Evolutionary conservation across 37 sponge, comb jelly and placozoan genomes (phyloP), one percentile per base, ranked within the genome.

Genomic region (Cliona cf. orientalis): DNA sequence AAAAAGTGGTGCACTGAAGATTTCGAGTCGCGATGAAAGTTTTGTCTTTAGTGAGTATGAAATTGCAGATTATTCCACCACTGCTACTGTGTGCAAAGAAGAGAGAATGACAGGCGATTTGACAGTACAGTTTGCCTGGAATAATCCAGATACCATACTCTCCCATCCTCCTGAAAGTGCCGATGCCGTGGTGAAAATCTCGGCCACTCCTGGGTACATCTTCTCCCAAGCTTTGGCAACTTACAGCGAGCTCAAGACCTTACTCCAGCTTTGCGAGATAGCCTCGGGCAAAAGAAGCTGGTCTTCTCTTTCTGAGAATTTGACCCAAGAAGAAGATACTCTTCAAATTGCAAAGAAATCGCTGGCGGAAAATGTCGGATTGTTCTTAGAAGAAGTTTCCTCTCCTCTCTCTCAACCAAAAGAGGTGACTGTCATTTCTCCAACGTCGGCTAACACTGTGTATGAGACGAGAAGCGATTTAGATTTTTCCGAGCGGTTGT

Each of bases 401-500:
- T 45, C 21, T 5, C 80, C 58, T 9, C 43, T 84, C 9, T n/a
- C 71, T 0, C 56, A 34, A 0, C 42, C 80, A n/a, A 42, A 21
- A 14, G 84, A 90, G 28, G 68, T 44, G 11, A 60, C 81, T 17
- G 70, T 88, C 14, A 46, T 82, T 1, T 88, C 89, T 42, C 89
- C 89, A n/a, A 58, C 78, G 0, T 31, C 66, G 14, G 61, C 25
- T 2, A 74, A 46, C 39, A 58, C 44, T 9, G 26, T 67, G 0
- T 90, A 43, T 29, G 79, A 79, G 36, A 38, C 75, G 12, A 32
- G 90, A 11, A 45, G 57, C 31, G 74, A 90, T 40, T 40, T 90
- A 0, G 90, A 90, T 33, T 90, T 90, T 80, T 38, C 66, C 11
- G 90, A 80, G 43, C 78, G 58, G 29, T 60, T 90, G 62, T 90